Evolutionary conservation across 2,113 vertebrate genomes (phyloP), one percentile per base, ranked within the genome.

Genomic region (Myodes glareolus): DNA sequence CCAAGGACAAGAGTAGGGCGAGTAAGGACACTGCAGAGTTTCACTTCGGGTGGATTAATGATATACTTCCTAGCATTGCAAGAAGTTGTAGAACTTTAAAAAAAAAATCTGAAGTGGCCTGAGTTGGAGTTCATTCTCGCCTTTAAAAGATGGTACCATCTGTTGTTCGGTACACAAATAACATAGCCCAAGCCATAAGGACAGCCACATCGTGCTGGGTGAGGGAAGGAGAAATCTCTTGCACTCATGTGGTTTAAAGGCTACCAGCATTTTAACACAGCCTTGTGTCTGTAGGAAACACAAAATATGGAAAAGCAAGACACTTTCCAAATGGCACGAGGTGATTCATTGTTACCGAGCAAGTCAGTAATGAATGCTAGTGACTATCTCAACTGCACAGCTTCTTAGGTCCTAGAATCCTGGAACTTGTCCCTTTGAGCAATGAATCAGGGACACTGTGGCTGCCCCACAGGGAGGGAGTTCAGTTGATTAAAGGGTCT

Each of bases 51-150:
- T 70, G 82, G 58, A 65, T 88, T 73, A 50, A 92, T 36, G 89
- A 67, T 23, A 52, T 63, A 21, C 81, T 65, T 88, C 80, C 90
- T 85, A 75, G 90, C 94, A 80, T 72, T 42, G 63, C 12, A 81
- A 58, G 84, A 92, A 96, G 89, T 88, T 91, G 94, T 73, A 81
- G 89, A 91, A 89, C 92, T 65, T 90, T 88, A 91, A 92, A 94
- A 85, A 88, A 77, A 67, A 52, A 72, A 88, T 47, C 36, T 23
- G 1, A 82, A 55, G 75, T 90, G 58, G 92, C 47, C 92, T 88
- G 72, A 77, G 17, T 72, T 77, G 65, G 92, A 90, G 95, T 90
- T 61, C 94, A 68, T 88, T 81, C 85, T 96, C 67, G 88, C 88
- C 93, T 89, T 84, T 55, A 55, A 70, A 96, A 75, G 94, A 88